Evolutionary conservation across 2,888 invertebrate species (phyloP).

Genomic region (Chloroclystis v-ata): DNA sequence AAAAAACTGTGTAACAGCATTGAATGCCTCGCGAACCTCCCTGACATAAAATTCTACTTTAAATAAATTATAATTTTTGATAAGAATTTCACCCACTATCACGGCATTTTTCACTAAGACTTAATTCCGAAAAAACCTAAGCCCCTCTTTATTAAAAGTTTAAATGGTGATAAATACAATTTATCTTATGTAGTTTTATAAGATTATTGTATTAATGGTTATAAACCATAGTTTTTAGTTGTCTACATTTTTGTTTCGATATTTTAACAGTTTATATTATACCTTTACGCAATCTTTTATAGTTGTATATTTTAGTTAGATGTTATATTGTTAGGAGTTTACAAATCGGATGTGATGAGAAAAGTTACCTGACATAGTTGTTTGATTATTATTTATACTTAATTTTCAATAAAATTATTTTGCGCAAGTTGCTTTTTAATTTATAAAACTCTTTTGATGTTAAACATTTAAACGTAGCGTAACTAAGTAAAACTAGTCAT

Average conservation of each 20-base stretch:
- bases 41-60: too few relatives aligned
- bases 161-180: too few relatives aligned
- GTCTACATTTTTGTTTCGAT: conserved; percentile 15
- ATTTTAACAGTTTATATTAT: conserved; percentile 6
- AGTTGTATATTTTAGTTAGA: conserved; percentile 9
- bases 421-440: not conserved
- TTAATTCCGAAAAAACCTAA: too few relatives aligned
- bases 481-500: too few relatives aligned
- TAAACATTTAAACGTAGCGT: too few relatives aligned
- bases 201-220: conserved; percentile 7
- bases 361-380: conserved; percentile 17
- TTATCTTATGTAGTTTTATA: conserved; percentile 1
- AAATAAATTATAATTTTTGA: too few relatives aligned
- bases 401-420: not conserved
- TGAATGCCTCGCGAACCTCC: too few relatives aligned
- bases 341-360: conserved; percentile 19
- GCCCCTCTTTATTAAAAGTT: too few relatives aligned
- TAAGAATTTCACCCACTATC: too few relatives aligned
- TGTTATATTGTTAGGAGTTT: conserved; percentile 12
- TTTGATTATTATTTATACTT: conserved; percentile 5
- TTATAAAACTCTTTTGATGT: too few relatives aligned
- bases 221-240: conserved; percentile 11
- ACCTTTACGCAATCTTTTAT: conserved; percentile 14
- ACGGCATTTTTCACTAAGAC: too few relatives aligned
- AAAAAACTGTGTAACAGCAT: too few relatives aligned